Percentiles rank a stretch among this genome's conserved stretches.
These are phyloP conservation scores for Eilema depressum DNA, from an alignment of 2,888 invertebrate genomes.

Conservation along the genomic window DNA sequence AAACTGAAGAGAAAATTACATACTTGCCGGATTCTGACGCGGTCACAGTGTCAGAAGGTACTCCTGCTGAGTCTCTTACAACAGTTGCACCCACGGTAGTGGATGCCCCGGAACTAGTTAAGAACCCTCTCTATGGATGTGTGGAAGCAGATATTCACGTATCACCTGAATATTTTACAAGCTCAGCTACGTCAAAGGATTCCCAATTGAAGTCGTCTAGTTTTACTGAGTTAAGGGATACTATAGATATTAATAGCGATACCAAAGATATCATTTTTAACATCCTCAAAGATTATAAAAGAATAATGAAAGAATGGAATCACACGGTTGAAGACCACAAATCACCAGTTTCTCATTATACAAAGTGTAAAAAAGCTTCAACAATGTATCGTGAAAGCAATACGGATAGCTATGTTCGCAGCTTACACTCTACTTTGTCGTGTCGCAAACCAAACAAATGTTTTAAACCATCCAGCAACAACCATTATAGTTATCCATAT, in stretches of 20 bases:
- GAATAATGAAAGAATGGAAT: constrained; percentile 84
- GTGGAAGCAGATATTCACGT: constrained; percentile 68
- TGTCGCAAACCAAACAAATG: constrained; percentile 69
- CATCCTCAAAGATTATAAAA: constrained; percentile 80
- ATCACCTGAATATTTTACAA: constrained; percentile 67
- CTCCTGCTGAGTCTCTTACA: constrained; percentile 72
- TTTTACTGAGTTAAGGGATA: constrained; percentile 77
- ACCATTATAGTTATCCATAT: constrained; percentile 71
- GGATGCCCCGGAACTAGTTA: constrained; percentile 76
- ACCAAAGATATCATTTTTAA: constrained; percentile 66
- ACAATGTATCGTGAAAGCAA: constrained; percentile 67
- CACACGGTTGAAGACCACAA: constrained; percentile 77
- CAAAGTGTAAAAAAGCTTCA: constrained; percentile 61
- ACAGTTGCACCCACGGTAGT: constrained; percentile 74
- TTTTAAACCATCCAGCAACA: constrained; percentile 61
- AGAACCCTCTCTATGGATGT: constrained; percentile 80
- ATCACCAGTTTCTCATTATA: constrained; percentile 64
- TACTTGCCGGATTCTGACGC: constrained; percentile 82
- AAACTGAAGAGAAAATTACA: constrained; percentile 77
- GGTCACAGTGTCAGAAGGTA: constrained; percentile 77
- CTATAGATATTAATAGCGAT: constrained; percentile 67
- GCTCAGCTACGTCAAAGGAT: constrained; percentile 70
- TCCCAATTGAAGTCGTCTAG: constrained; percentile 78
- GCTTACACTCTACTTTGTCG: constrained; percentile 75
- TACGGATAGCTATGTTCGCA: constrained; percentile 71